Evolutionary conservation across 2,797 vertebrate species (phyloP).

Genomic region (Danio kyathit): DNA sequence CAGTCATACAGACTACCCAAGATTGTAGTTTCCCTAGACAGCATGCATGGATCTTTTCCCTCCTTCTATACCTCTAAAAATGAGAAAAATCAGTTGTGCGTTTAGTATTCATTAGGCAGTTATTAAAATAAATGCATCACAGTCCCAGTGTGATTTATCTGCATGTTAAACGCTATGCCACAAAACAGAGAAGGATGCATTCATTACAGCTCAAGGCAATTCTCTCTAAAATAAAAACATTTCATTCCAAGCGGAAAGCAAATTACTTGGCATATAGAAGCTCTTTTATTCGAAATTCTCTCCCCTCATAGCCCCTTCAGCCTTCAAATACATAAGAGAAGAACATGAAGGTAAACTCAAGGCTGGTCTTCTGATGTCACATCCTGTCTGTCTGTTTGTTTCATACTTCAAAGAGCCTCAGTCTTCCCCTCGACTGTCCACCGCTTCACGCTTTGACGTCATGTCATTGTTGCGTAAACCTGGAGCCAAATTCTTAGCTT

Average conservation of each 20-base stretch:
- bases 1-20: constrained; percentile 9
- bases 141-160: constrained; percentile 82
- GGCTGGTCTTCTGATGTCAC: constrained; percentile 3
- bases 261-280: constrained; percentile 82
- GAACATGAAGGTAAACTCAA: background rate
- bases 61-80: constrained; percentile 74
- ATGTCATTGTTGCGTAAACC: constrained; percentile 74
- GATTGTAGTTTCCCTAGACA: constrained; percentile 68
- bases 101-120: constrained; percentile 86
- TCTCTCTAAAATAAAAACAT: constrained; percentile 86
- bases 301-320: constrained; percentile 47
- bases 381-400: constrained; percentile 25
- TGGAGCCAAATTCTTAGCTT: constrained; percentile 66
- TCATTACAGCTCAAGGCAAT: constrained; percentile 84
- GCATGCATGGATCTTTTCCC: constrained; percentile 71
- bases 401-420: constrained; percentile 71
- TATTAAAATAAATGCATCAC: constrained; percentile 84
- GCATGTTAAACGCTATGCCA: constrained; percentile 82
- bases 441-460: constrained; percentile 75
- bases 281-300: constrained; percentile 80
- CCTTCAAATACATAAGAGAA: constrained; percentile 22
- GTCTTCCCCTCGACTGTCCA: constrained; percentile 72
- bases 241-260: constrained; percentile 81
- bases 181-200: constrained; percentile 75
- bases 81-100: constrained; percentile 75